These are phyloP conservation scores for Sebastes itinus DNA, from an alignment of 2,797 vertebrate genomes.

Conservation along the genomic window DNA sequence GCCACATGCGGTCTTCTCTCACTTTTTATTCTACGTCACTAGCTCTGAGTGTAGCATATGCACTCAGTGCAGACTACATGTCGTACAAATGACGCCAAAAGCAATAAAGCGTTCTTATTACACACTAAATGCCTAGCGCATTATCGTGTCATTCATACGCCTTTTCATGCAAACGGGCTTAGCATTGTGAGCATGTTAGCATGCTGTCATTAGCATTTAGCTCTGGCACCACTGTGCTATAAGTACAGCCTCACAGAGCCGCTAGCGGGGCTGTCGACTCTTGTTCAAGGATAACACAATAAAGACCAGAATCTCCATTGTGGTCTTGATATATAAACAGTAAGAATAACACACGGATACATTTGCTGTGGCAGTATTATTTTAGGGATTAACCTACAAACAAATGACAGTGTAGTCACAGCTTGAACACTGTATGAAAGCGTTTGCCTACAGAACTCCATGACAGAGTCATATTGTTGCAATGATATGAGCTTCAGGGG, in stretches of 20 bases:
- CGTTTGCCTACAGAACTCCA: not conserved
- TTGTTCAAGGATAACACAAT: not conserved
- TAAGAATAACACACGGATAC: not conserved
- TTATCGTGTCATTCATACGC: too few relatives aligned
- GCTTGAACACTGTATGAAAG: not conserved
- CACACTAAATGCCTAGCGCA: too few relatives aligned
- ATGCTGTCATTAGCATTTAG: not conserved
- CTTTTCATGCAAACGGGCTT: too few relatives aligned
- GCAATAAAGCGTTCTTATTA: too few relatives aligned
- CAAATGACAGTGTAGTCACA: not conserved
- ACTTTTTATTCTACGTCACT: too few relatives aligned
- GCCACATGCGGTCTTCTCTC: fast-evolving
- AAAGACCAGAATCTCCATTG: not conserved
- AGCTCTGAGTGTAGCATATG: too few relatives aligned
- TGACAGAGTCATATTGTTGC: not conserved
- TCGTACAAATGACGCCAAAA: too few relatives aligned
- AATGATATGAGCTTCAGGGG: conserved; percentile 17
- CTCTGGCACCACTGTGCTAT: not conserved
- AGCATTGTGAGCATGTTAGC: not conserved
- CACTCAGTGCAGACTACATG: too few relatives aligned
- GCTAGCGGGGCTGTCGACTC: not conserved
- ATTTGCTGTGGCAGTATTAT: not conserved
- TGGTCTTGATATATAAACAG: not conserved
- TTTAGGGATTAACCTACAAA: not conserved
- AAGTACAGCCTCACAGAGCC: not conserved